Evolutionary conservation across 2,113 vertebrate genomes (phyloP).

Genomic region (Ictalurus punctatus): DNA sequence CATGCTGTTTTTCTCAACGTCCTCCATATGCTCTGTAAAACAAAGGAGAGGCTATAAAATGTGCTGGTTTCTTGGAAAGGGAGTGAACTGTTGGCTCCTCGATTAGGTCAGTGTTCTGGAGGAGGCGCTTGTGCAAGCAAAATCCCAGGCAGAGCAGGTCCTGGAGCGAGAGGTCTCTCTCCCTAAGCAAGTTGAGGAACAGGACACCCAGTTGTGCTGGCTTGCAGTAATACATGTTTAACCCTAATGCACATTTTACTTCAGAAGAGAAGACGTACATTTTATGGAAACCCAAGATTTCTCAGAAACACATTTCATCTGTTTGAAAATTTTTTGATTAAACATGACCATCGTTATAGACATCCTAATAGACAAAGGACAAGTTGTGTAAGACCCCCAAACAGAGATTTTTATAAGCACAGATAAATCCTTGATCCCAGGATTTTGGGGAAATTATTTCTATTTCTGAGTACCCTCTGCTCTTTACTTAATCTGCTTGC

Average conservation of each 20-base stretch:
- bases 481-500: background rate
- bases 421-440: background rate
- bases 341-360: background rate
- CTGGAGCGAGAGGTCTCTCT: conserved; percentile 63
- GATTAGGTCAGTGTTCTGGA: conserved; percentile 73
- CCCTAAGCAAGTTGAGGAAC: conserved; percentile 66
- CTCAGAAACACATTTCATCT: background rate
- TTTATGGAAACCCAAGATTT: background rate
- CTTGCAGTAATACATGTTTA: conserved; percentile 66
- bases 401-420: background rate
- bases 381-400: background rate
- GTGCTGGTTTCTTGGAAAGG: conserved; percentile 1
- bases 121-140: conserved; percentile 66
- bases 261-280: background rate
- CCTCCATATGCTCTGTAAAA: background rate
- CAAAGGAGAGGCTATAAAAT: background rate
- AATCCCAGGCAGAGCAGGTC: conserved; percentile 62
- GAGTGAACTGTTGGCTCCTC: conserved; percentile 9
- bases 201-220: conserved; percentile 62
- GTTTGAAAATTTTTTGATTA: background rate
- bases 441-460: background rate
- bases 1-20: background rate
- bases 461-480: background rate
- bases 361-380: background rate
- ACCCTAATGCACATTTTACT: background rate